Evolutionary conservation across 1,140 invertebrate genomes (phyloP), one percentile per base, ranked within the genome.

Genomic region (Pollicipes pollicipes): DNA sequence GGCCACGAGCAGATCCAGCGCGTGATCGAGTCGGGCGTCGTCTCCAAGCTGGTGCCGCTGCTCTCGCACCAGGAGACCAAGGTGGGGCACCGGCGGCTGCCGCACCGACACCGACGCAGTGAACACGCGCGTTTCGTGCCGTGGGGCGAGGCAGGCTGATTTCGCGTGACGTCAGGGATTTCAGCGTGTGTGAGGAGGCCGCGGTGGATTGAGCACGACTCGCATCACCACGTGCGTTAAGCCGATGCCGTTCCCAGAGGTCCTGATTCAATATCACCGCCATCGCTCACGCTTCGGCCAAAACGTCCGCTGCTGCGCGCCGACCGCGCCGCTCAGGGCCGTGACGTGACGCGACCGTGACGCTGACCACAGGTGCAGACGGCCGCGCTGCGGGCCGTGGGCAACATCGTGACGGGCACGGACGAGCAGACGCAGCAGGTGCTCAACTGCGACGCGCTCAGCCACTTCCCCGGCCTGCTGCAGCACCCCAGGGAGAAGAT

Each of bases 1-100:
- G 97, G 97, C 28, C 98, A 98, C 80, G 93, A 97, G 74, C 95
- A 98, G 82, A 99, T 99, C 77, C 95, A 98, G 82, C 90, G 97
- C 88, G 95, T 99, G 0, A 97, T 99, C 75, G 95, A 98, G 75
- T 94, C 91, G 74, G 90, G 90, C 66, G 91, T 97, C 68, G 94
- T 99, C 68, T 91, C 94, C 32, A 90, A 89, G 80, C 83, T 99
- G 72, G 95, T 99, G 77, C 94, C 95, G 6, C 83, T 99, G 58
- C 83, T 99, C 2, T 93, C 92, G 75, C 94, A 98, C 82, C 90
- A 89, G 76, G 96, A 98, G 82, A 93, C 95, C 32, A 98, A 99
- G 84, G 92, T 87, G 75, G 45, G 45, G 17, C 45, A 21, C 13
- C 13, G 2, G 24, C 45, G 4, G 32, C 32, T 35, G 32, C n/a